These are phyloP conservation scores for Sciurus niger DNA, from an alignment of 2,113 vertebrate species.

Conservation along the genomic window DNA sequence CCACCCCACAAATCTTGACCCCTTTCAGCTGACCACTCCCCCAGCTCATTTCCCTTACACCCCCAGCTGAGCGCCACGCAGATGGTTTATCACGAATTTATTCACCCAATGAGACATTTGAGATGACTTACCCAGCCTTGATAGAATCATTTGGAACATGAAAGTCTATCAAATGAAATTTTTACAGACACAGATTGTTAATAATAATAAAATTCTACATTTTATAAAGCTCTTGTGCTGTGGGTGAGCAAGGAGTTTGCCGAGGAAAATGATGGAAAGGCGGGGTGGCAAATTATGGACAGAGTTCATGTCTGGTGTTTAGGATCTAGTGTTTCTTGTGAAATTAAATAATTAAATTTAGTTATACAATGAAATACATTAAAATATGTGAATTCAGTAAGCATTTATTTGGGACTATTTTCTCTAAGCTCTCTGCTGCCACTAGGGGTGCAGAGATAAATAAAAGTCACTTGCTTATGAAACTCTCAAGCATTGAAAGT, in stretches of 20 bases:
- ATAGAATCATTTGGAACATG: neutral
- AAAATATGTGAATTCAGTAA: conserved; percentile 6
- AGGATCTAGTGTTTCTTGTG: neutral
- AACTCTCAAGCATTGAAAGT: neutral
- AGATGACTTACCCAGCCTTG: neutral
- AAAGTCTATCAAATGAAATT: neutral
- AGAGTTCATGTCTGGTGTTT: neutral
- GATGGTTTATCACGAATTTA: neutral
- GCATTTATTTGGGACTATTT: neutral
- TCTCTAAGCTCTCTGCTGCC: neutral
- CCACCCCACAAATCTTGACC: fast-evolving
- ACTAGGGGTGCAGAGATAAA: neutral
- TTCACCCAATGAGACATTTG: neutral
- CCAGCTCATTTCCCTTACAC: neutral
- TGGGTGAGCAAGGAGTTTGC: neutral
- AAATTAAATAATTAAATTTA: neutral
- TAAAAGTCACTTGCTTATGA: neutral
- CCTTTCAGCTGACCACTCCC: neutral
- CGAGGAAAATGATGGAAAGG: neutral
- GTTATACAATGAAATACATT: neutral
- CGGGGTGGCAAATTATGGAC: neutral
- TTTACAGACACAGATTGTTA: neutral
- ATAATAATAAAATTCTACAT: neutral
- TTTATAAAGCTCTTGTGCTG: neutral
- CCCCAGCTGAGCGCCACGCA: neutral